Conservation (phyloP, 2,797 vertebrate species). For the Sebastes ruberrimus region DNA sequence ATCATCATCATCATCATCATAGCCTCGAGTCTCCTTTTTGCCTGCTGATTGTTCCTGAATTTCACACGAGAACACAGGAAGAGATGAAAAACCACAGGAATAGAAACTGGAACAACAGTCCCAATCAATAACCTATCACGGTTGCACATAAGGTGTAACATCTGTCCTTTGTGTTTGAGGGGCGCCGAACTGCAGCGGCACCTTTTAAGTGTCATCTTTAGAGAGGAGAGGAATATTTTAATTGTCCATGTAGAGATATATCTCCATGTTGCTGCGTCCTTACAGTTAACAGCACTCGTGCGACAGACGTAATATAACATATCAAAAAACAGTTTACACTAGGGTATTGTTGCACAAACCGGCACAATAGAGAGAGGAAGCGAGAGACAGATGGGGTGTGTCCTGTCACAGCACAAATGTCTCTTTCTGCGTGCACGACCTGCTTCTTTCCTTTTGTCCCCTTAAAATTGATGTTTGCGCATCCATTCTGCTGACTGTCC, state of each 20-base stretch:
- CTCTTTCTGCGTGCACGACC: not conserved
- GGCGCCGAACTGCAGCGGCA: not conserved
- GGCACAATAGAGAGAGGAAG: not conserved
- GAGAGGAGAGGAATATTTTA: not conserved
- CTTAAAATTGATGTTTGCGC: slow-evolving; percentile 11
- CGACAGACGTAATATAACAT: not conserved
- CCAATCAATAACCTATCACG: not conserved
- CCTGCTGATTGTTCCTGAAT: not conserved
- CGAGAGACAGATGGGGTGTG: slow-evolving; percentile 5
- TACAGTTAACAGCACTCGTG: not conserved
- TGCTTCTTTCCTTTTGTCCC: slow-evolving; percentile 38
- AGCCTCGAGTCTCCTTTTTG: not conserved
- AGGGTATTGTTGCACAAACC: not conserved
- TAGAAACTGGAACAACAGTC: not conserved
- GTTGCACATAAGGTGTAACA: slow-evolving; percentile 2
- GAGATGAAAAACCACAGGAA: not conserved
- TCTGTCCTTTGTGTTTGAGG: not conserved
- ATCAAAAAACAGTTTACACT: not conserved
- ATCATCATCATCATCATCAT: not conserved
- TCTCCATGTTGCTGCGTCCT: not conserved
- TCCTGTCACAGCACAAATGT: slow-evolving; percentile 1
- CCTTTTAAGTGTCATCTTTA: not conserved
- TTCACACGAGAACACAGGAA: not conserved
- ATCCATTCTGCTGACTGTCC: slow-evolving; percentile 4
- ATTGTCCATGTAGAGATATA: not conserved